Percentiles rank a stretch among this genome's conserved stretches.
Evolutionary conservation across 2,113 vertebrate genomes (phyloP).

Genomic region (Tetrax tetrax): DNA sequence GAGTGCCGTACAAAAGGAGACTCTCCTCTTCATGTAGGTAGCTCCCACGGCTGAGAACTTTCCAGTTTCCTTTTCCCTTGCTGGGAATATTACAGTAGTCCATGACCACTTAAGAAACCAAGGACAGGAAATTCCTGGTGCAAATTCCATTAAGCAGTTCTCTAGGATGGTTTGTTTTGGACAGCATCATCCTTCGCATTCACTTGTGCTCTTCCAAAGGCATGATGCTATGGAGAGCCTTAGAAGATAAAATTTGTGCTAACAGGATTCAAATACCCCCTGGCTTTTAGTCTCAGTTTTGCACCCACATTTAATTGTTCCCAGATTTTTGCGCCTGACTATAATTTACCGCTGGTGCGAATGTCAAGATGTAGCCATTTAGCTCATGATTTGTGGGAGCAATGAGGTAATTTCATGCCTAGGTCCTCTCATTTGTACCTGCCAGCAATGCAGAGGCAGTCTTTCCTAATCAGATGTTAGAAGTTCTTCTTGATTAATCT

Average conservation of each 20-base stretch:
- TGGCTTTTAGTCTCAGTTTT: not conserved
- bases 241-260: not conserved
- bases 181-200: not conserved
- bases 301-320: slow-evolving; percentile 13
- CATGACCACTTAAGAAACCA: not conserved
- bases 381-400: slow-evolving; percentile 63
- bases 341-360: slow-evolving; percentile 15
- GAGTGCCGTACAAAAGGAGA: not conserved
- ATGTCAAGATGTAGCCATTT: slow-evolving; percentile 53
- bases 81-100: not conserved
- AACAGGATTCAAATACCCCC: not conserved
- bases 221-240: not conserved
- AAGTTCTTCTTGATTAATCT: slow-evolving; percentile 66
- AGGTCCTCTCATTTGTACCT: slow-evolving; percentile 59
- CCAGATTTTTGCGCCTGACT: slow-evolving; percentile 1
- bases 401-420: slow-evolving; percentile 63
- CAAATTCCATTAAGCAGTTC: not conserved
- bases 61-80: not conserved
- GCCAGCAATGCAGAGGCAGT: slow-evolving; percentile 39
- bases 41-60: not conserved
- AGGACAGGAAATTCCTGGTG: not conserved
- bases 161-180: not conserved
- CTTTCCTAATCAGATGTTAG: slow-evolving; percentile 54
- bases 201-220: not conserved
- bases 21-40: not conserved